Conservation (phyloP, 2,888 invertebrate species). For the Stegophylla sp. region DNA sequence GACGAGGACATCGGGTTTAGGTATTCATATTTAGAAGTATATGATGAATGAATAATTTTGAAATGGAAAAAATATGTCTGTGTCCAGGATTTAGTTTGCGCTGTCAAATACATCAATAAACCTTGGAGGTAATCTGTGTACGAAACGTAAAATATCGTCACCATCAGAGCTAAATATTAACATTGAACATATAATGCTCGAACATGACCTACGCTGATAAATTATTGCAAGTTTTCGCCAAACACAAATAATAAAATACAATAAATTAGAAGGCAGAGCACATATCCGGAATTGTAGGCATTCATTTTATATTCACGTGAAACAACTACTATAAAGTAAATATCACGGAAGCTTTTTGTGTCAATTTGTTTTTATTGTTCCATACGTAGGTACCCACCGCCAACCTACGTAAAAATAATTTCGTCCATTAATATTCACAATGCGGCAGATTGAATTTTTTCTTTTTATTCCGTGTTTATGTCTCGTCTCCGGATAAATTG, state of each 20-base stretch:
- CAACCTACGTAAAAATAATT: neutral
- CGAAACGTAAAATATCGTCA: neutral
- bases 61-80: neutral
- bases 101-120: conserved; percentile 39
- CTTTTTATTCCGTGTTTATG: neutral
- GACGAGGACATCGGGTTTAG: neutral
- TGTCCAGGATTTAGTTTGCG: neutral
- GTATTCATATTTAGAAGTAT: conserved; percentile 14
- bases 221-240: neutral
- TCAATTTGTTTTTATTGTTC: conserved; percentile 10
- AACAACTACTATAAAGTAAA: neutral
- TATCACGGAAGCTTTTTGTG: conserved; percentile 28
- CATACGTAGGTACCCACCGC: neutral
- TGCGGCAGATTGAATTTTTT: neutral
- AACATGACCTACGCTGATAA: conserved; percentile 28
- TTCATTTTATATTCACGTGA: neutral
- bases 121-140: conserved; percentile 33
- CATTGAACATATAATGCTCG: conserved; percentile 1
- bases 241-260: neutral
- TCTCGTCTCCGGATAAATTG: neutral
- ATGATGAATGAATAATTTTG: neutral
- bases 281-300: conserved; percentile 18
- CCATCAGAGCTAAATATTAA: neutral
- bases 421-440: neutral
- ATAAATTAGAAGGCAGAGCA: conserved; percentile 17